phyloP scores from a whole-genome alignment of 2,113 vertebrate genomes.

The Vombatus ursinus region DNA sequence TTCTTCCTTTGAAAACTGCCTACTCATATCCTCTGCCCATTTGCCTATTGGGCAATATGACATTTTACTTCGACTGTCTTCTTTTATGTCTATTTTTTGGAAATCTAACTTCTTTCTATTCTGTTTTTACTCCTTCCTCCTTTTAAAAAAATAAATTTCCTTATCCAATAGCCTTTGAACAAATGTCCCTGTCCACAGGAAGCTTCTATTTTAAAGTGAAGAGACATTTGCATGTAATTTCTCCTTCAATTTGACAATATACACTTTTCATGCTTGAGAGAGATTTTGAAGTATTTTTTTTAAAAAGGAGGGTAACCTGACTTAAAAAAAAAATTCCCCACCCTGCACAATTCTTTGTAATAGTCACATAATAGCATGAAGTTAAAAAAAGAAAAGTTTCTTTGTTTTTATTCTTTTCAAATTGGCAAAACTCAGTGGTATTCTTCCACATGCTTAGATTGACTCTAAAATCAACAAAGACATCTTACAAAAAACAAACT shows the following conservation, averaged over 20 bases:
- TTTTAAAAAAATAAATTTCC: constrained; percentile 62
- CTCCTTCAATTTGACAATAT: constrained; percentile 73
- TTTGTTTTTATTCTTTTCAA: constrained; percentile 74
- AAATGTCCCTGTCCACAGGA: constrained; percentile 66
- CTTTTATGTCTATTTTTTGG: constrained; percentile 47
- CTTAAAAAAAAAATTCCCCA: constrained; percentile 63
- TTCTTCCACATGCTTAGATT: constrained; percentile 66
- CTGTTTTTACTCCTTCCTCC: constrained; percentile 54
- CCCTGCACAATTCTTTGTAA: constrained; percentile 73
- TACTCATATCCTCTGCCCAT: neutral
- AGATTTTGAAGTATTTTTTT: constrained; percentile 72
- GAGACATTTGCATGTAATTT: constrained; percentile 76
- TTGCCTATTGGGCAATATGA: neutral
- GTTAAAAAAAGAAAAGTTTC: constrained; percentile 72
- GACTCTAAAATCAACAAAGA: constrained; percentile 69
- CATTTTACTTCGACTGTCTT: neutral
- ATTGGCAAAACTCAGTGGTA: constrained; percentile 71
- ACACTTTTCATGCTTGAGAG: constrained; percentile 76
- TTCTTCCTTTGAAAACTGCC: neutral
- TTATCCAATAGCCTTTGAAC: constrained; percentile 55
- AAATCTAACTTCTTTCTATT: constrained; percentile 60
- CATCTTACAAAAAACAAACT: constrained; percentile 56
- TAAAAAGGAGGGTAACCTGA: constrained; percentile 69
- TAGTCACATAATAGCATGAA: constrained; percentile 70
- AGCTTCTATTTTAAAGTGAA: constrained; percentile 71